Evolutionary conservation across 2,113 vertebrate genomes (phyloP).

Genomic region (Grammomys surdaster): DNA sequence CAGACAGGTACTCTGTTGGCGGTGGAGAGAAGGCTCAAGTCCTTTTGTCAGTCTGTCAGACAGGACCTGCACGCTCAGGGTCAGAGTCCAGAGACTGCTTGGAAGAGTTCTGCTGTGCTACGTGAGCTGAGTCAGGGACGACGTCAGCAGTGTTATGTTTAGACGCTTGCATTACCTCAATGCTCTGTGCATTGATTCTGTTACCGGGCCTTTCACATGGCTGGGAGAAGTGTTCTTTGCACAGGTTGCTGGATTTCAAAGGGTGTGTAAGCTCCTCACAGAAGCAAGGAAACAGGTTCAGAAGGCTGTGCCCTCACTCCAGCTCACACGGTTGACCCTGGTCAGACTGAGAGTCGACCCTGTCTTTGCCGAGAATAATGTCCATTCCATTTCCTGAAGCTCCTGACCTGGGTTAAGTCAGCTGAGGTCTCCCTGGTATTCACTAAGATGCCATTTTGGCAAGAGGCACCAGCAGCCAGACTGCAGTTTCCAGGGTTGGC

Average conservation of each 20-base stretch:
- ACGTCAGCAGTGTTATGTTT: background rate
- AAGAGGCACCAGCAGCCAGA: background rate
- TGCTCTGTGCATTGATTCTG: background rate
- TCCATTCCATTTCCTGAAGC: background rate
- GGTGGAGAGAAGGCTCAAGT: too few relatives aligned
- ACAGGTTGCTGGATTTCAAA: background rate
- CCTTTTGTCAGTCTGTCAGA: background rate
- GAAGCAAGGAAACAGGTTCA: background rate
- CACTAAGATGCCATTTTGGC: background rate
- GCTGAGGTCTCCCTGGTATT: accelerated
- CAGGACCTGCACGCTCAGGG: background rate
- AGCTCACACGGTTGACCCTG: background rate
- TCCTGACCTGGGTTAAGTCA: background rate
- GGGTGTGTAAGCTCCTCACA: background rate
- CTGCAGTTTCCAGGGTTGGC: accelerated
- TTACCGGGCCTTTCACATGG: background rate
- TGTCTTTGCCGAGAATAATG: background rate
- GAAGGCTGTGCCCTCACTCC: background rate
- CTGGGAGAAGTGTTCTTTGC: accelerated
- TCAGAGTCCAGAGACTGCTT: background rate
- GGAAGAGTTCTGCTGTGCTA: background rate
- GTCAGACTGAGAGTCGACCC: too few relatives aligned
- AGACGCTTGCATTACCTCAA: too few relatives aligned
- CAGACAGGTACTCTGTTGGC: background rate
- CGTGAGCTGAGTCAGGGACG: background rate